A percentile compares a stretch with the other conserved stretches of the same genome.
Evolutionary conservation across 2,797 vertebrate species (phyloP).

Genomic region (Anniella stebbinsi): DNA sequence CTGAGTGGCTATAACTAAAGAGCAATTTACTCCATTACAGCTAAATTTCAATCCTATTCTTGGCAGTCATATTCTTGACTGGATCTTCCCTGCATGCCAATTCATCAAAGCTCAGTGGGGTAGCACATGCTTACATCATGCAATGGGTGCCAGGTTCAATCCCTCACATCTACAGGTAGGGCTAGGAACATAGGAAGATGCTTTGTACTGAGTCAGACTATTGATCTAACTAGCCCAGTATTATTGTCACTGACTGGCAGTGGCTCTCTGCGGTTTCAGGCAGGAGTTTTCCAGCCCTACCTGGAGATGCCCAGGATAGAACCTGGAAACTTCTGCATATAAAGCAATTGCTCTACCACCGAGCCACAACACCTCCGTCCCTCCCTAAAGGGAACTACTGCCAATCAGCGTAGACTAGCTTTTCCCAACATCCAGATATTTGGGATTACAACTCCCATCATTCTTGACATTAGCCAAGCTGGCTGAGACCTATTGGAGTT

Average conservation of each 20-base stretch:
- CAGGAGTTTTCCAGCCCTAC: too few species aligned
- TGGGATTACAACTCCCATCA: background rate
- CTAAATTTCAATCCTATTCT: background rate
- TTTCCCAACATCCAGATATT: background rate
- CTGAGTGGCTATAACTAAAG: too few species aligned
- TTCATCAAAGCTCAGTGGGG: background rate
- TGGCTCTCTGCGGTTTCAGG: too few species aligned
- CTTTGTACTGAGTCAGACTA: too few species aligned
- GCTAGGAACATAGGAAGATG: background rate
- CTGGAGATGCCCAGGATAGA: too few species aligned
- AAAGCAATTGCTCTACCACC: too few species aligned
- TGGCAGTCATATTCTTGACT: rapidly evolving
- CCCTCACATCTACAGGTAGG: background rate
- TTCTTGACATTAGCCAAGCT: background rate
- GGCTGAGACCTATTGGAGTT: background rate
- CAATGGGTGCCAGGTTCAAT: background rate
- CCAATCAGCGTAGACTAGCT: background rate
- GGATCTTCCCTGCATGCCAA: background rate
- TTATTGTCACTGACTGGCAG: too few species aligned
- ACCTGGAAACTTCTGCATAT: too few species aligned
- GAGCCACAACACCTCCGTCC: too few species aligned
- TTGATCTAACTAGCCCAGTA: too few species aligned
- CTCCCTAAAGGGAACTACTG: background rate
- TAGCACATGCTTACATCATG: background rate
- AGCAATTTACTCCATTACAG: background rate